Base-by-base conservation (phyloP, 64 coral and sea anemone species). In the Montipora efflorescens region DNA sequence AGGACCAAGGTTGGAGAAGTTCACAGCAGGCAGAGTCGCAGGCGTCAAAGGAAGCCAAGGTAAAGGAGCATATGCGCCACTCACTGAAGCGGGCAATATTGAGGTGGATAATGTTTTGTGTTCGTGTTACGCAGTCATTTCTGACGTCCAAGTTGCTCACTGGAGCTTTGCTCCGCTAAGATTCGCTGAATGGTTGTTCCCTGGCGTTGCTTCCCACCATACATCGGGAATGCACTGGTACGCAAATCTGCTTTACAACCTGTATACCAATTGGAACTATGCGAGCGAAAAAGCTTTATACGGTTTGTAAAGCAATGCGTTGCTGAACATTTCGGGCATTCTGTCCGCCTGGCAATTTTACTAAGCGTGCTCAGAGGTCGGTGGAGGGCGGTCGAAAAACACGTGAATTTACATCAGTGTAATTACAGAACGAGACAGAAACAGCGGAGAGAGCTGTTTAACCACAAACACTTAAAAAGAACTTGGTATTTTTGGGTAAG, bases 11-110 rank as follows among this genome's bases (percentile, higher is more conserved):
- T 77, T 86, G 48, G 71, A 66, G 62, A 89, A 90, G n/a, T 73
- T 96, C 75, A 92, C 89, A 81, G 78, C 90, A 59, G 84, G 90
- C 18, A 89, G 89, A 11, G 77, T 98, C 8, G 75, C 44, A 28
- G 75, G 16, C 48, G 68, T 98, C 13, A 67, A 5, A 72, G 36
- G 25, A 19, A 79, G 81, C 43, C 59, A 57, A 76, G 81, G 75
- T 8, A 78, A 7, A 11, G 96, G 96, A 8, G 89, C 82, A 10
- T 95, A 94, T 77, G 96, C 96, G 25, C 96, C 96, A 10, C 89
- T 98, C 21, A 98, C 93, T 22, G 89, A 98, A 88, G 81, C 90
- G 2, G 96, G 96, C 20, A 98, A 88, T 36, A 87, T 98, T 20
- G 48, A 95, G 2, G 96, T 98, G 36, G 89, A 98, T 75, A 53